Base-by-base conservation (phyloP, 2,797 vertebrate genomes). In the Amphiprion clarkii region DNA sequence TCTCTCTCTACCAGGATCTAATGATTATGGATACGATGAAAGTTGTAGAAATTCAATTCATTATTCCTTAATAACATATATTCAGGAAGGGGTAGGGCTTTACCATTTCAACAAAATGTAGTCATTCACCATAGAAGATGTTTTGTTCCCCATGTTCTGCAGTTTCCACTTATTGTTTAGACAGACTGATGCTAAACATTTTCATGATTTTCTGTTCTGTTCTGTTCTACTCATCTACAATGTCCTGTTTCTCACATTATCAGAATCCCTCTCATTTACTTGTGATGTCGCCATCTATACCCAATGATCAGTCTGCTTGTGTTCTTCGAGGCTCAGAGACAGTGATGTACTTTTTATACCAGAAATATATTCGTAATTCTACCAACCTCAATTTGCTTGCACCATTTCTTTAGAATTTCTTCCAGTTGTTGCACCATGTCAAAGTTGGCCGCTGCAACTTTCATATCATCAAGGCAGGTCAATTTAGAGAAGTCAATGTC, bases 1-100 rank as follows among this genome's bases (percentile, higher is more conserved):
- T 95, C 91, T 85, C 90, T 95, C 74, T 95, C 94, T 73, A 89
- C 84, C 53, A 96, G 90, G 57, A 97, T 93, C 96, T 97, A 70
- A 10, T 88, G 65, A 46, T 52, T 42, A 84, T 17, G 2, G n/a
- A 74, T 33, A 69, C 2, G 74, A 0, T 56, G 0, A 60, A 49
- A 56, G 19, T 70, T 66, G 13, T 7, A 80, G 59, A 11, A 75
- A 71, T 42, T 62, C 17, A 62, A 33, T 49, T 25, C 19, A 42
- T 33, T 1, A 31, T 42, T 54, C 9, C 64, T 42, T 2, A 48
- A 21, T 48, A 17, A 53, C 6, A 59, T 16, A 48, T 5, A 59
- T 19, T 64, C 27, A 40, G 49, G 2, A 36, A 44, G 13, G 23
- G 1, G 33, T 16, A 29, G 23, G 44, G 2, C 55, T 60, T 46